These are phyloP conservation scores for Drosophila paulistorum DNA, from an alignment of 1,140 invertebrate species.

Conservation along the genomic window DNA sequence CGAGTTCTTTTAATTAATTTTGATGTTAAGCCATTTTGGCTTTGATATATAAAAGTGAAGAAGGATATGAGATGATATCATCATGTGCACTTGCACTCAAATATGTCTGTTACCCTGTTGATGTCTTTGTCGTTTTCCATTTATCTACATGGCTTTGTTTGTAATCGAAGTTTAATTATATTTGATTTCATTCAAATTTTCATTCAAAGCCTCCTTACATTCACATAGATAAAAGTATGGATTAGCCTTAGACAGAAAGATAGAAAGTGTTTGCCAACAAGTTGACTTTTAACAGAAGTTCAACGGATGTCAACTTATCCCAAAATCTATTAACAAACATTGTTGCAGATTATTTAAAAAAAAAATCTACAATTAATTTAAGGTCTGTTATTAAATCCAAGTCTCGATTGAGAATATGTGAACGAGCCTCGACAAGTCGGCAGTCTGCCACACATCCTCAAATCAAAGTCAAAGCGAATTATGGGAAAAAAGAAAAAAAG, in stretches of 20 bases:
- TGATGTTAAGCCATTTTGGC: slow-evolving; percentile 30
- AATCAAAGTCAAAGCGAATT: slow-evolving; percentile 45
- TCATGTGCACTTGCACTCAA: neutral
- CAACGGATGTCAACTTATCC: too few species aligned
- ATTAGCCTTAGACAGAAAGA: too few species aligned
- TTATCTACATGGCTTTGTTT: neutral
- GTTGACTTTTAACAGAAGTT: too few species aligned
- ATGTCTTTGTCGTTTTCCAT: neutral
- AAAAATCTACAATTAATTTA: too few species aligned
- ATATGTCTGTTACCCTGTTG: neutral
- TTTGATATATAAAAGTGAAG: neutral
- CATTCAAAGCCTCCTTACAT: neutral
- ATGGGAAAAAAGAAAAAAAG: slow-evolving; percentile 16
- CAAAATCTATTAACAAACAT: too few species aligned
- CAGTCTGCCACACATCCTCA: neutral
- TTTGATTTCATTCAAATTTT: neutral
- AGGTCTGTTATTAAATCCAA: too few species aligned
- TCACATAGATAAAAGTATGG: neutral
- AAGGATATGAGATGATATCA: slow-evolving; percentile 6
- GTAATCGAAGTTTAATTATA: slow-evolving; percentile 15
- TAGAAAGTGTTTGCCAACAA: too few species aligned
- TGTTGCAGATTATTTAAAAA: too few species aligned
- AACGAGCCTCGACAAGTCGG: too few species aligned
- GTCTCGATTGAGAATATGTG: too few species aligned
- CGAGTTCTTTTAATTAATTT: slow-evolving; percentile 54